Percentiles rank a stretch among this genome's conserved stretches.
These are phyloP conservation scores for Maniola jurtina DNA, from an alignment of 1,140 invertebrate genomes.

Conservation along the genomic window DNA sequence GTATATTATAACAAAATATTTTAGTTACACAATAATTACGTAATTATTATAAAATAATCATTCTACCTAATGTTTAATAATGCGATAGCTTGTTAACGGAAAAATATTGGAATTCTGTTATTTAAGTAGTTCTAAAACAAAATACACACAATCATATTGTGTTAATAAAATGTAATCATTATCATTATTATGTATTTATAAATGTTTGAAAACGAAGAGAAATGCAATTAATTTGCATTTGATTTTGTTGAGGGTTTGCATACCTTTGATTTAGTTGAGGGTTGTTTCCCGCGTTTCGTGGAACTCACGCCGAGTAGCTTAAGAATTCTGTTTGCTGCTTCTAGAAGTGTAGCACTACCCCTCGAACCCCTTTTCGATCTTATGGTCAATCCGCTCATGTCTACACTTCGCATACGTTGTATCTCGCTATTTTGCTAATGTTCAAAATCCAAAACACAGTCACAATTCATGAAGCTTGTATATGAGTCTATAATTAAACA, in stretches of 20 bases:
- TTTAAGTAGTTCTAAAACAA: not conserved
- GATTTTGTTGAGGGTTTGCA: constrained; percentile 69
- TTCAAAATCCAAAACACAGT: constrained; percentile 64
- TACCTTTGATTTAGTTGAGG: constrained; percentile 76
- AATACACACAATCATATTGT: too few relatives aligned
- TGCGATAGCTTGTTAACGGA: too few relatives aligned
- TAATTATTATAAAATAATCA: too few relatives aligned
- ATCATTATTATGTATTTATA: too few relatives aligned
- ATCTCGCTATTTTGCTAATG: constrained; percentile 61
- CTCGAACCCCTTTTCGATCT: constrained; percentile 78
- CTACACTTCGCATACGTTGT: constrained; percentile 65
- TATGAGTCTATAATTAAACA: constrained; percentile 27
- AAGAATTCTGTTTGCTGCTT: constrained; percentile 77
- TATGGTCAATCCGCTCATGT: constrained; percentile 77
- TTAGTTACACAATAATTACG: too few relatives aligned
- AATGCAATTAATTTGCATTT: constrained; percentile 52
- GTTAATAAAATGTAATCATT: too few relatives aligned
- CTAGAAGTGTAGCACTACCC: constrained; percentile 77
- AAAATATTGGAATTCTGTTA: too few relatives aligned
- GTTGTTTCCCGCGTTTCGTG: constrained; percentile 75
- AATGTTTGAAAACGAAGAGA: too few relatives aligned
- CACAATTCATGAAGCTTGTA: constrained; percentile 66
- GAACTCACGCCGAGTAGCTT: constrained; percentile 75
- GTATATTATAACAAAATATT: not conserved
- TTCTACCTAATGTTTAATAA: too few relatives aligned